Conservation (phyloP, 1,140 invertebrate genomes). For the Cotesia typhae region DNA sequence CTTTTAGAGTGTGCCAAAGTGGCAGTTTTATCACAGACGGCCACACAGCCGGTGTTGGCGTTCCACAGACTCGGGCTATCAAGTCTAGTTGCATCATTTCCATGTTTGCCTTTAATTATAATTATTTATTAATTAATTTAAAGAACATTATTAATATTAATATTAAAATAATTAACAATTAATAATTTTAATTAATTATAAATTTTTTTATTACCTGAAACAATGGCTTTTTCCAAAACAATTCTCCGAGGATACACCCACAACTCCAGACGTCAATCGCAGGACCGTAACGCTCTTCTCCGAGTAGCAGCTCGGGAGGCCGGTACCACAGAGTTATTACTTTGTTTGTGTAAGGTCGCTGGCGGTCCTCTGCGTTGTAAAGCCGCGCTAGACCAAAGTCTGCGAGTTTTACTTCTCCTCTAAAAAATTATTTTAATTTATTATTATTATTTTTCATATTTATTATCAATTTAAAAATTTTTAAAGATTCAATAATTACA, state of each 20-base stretch:
- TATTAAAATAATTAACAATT: background rate
- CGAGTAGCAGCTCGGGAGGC: slow-evolving; percentile 95
- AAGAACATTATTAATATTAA: too few relatives aligned
- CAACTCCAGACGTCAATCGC: slow-evolving; percentile 99
- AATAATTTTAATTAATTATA: background rate
- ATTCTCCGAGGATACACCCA: slow-evolving; percentile 98
- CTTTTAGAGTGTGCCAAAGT: slow-evolving; percentile 89
- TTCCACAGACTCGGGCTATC: slow-evolving; percentile 95
- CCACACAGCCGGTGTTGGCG: slow-evolving; percentile 97
- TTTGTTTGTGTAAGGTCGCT: slow-evolving; percentile 97
- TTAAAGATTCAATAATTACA: too few relatives aligned
- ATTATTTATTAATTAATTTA: slow-evolving; percentile 52
- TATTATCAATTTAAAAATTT: too few relatives aligned
- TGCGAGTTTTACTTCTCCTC: slow-evolving; percentile 98
- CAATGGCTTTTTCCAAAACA: slow-evolving; percentile 95
- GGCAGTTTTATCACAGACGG: slow-evolving; percentile 95
- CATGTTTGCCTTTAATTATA: slow-evolving; percentile 77
- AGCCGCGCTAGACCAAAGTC: slow-evolving; percentile 98
- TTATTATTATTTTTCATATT: too few relatives aligned
- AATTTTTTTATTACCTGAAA: slow-evolving; percentile 77
- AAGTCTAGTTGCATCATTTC: slow-evolving; percentile 95
- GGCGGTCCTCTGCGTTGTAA: slow-evolving; percentile 94
- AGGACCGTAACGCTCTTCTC: slow-evolving; percentile 97
- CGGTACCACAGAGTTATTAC: slow-evolving; percentile 99
- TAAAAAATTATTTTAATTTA: slow-evolving; percentile 60